Evolutionary conservation across 2,113 vertebrate species (phyloP), one percentile per base, ranked within the genome.

Genomic region (Lates calcarifer): DNA sequence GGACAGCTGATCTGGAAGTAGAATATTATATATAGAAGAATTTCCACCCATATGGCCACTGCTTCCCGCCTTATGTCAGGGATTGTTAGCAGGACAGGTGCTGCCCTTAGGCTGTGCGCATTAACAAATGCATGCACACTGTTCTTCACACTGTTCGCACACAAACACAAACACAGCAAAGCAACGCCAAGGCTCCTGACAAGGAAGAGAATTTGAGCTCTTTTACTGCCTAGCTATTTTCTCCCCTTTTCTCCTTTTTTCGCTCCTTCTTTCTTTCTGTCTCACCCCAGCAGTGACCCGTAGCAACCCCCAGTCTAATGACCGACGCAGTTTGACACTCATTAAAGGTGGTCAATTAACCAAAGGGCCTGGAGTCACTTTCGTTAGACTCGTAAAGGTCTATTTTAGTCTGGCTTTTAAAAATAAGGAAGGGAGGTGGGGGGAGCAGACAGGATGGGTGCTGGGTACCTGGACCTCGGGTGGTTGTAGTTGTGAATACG

Each of bases 321-420:
- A 92, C 91, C 82, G 33, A 60, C 73, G 57, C 85, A 90, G 92
- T 92, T 91, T 90, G 90, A 93, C 92, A 90, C 87, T 93, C 92
- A 90, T 92, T 94, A 93, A 91, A 93, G 90, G 90, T 90, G 92
- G 71, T 92, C 92, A 92, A 93, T 94, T 94, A 94, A 92, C 90
- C 83, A 79, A 74, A 84, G 83, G 88, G 80, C 82, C 82, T 14
- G 20, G 80, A 93, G 83, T 91, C 84, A 89, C 91, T 93, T 92
- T 92, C 93, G 86, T 91, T 92, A 90, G 87, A 82, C 91, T 91
- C 90, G 87, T 89, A 87, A 88, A 90, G 88, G 81, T 87, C 91
- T 92, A 81, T 91, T 92, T 92, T 82, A 68, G 88, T 86, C 88
- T 87, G 82, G 81, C 47, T 87, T 87, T 92, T 83, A 84, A 87